Evolutionary conservation across 1,140 invertebrate species (phyloP).

Genomic region (Drosophila ironensis): DNA sequence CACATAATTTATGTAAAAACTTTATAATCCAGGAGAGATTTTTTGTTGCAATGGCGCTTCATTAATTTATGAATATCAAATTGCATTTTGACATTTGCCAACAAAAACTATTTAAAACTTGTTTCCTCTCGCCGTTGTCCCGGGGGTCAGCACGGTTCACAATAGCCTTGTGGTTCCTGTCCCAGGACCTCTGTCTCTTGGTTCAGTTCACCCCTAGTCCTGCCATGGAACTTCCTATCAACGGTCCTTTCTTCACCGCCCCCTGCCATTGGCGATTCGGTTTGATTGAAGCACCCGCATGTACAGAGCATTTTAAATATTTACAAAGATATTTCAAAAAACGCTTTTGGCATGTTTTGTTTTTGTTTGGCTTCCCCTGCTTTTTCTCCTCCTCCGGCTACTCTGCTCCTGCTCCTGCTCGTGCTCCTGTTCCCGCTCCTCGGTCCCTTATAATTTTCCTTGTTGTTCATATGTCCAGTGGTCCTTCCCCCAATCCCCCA

Average conservation of each 20-base stretch:
- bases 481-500: conserved; percentile 23
- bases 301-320: conserved; percentile 78
- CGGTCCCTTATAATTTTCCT: conserved; percentile 39
- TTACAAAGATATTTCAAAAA: conserved; percentile 81
- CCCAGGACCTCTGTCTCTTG: conserved; percentile 16
- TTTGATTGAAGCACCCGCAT: conserved; percentile 79
- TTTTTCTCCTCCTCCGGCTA: neutral
- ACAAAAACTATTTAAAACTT: conserved; percentile 78
- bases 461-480: conserved; percentile 29
- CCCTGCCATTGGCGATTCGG: conserved; percentile 51
- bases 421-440: neutral
- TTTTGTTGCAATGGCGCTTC: conserved; percentile 57
- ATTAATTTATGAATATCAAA: conserved; percentile 80
- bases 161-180: conserved; percentile 17
- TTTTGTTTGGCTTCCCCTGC: conserved; percentile 10
- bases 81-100: conserved; percentile 73
- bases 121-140: conserved; percentile 5
- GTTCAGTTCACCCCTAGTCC: neutral
- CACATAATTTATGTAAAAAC: conserved; percentile 69
- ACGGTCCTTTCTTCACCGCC: conserved; percentile 13
- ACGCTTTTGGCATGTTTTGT: conserved; percentile 75
- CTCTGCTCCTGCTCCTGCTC: neutral
- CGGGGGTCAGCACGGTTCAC: neutral
- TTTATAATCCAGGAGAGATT: conserved; percentile 50
- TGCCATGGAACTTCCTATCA: conserved; percentile 1